Evolutionary conservation across 2,113 vertebrate genomes (phyloP).

Genomic region (Alaudala cheleensis): DNA sequence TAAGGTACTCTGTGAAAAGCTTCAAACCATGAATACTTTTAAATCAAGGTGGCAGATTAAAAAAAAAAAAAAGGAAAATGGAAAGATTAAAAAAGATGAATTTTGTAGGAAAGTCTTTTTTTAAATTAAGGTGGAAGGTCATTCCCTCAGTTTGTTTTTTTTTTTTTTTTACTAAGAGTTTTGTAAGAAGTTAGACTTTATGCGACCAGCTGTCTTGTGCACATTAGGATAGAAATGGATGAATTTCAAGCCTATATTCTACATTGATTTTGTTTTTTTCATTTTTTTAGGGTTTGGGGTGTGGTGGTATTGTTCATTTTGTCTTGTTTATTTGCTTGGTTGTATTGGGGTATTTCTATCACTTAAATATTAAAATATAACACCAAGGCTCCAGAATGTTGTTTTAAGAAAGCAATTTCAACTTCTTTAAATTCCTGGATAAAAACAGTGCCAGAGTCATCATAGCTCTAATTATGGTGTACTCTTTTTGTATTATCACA

Average conservation of each 20-base stretch:
- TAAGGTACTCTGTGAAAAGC: not conserved
- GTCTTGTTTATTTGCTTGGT: not conserved
- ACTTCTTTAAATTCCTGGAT: not conserved
- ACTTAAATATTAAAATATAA: not conserved
- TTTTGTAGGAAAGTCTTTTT: not conserved
- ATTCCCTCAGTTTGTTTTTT: not conserved
- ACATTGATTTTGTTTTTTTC: not conserved
- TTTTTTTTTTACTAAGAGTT: not conserved
- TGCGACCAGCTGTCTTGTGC: not conserved
- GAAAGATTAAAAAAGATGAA: accelerated
- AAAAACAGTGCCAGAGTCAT: not conserved
- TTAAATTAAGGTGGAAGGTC: not conserved
- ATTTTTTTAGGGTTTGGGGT: accelerated
- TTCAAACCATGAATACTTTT: not conserved
- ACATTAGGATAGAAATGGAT: not conserved
- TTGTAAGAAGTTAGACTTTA: not conserved
- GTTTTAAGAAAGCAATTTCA: not conserved
- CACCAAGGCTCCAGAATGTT: not conserved
- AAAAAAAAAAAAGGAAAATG: not conserved
- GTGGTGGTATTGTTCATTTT: not conserved
- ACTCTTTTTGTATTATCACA: not conserved
- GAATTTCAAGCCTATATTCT: not conserved
- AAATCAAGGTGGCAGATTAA: not conserved
- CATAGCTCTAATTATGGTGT: not conserved
- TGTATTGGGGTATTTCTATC: not conserved